These are phyloP conservation scores for Apamea crenata DNA, from an alignment of 2,888 invertebrate genomes.

Conservation along the genomic window DNA sequence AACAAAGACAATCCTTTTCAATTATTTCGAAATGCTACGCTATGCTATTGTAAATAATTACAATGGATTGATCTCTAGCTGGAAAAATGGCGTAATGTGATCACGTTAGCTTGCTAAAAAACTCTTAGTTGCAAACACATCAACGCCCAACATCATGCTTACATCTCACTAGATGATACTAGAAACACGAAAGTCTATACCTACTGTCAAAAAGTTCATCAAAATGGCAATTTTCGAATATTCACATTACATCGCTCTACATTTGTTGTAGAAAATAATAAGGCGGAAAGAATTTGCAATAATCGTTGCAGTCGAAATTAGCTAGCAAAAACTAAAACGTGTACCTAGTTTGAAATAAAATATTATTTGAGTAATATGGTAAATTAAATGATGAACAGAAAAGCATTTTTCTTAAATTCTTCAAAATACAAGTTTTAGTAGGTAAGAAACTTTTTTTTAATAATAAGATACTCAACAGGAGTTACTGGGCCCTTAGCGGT, in stretches of 20 bases:
- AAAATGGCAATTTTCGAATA: not conserved
- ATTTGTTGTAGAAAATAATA: not conserved
- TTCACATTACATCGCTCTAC: not conserved
- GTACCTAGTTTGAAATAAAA: not conserved
- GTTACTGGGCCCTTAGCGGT: not conserved
- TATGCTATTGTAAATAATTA: slow-evolving; percentile 19
- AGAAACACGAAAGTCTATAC: not conserved
- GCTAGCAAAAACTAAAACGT: not conserved
- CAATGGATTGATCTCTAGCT: slow-evolving; percentile 5
- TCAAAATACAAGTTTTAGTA: not conserved
- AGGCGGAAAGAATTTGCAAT: not conserved
- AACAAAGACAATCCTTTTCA: slow-evolving; percentile 47
- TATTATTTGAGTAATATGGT: no score
- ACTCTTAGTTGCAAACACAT: not conserved
- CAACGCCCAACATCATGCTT: not conserved
- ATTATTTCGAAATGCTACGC: slow-evolving; percentile 24
- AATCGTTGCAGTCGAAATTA: not conserved
- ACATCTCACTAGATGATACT: not conserved
- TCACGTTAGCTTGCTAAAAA: not conserved
- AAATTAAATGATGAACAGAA: not conserved
- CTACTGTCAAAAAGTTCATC: not conserved
- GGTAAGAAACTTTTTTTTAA: not conserved
- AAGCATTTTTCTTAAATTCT: not conserved
- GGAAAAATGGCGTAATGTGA: not conserved
- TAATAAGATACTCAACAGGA: not conserved